These are phyloP conservation scores for Desmodus rotundus DNA, from an alignment of 2,113 vertebrate species.

Conservation along the genomic window DNA sequence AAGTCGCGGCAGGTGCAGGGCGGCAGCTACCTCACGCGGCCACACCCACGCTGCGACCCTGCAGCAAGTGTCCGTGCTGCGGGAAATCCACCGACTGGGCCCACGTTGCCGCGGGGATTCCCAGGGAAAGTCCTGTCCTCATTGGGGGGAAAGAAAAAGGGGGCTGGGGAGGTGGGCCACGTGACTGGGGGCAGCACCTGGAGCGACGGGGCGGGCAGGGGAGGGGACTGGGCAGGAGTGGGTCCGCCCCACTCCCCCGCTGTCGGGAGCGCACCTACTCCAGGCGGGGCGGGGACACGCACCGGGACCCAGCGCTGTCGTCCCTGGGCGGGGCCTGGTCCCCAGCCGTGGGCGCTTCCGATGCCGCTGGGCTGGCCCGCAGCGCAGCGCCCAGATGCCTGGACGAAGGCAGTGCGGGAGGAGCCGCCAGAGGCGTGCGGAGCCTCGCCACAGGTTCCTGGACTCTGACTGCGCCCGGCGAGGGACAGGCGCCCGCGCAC, in stretches of 20 bases:
- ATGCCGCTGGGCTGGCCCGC: not conserved
- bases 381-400: conserved; percentile 27
- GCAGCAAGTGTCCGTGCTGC: not conserved
- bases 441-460: not conserved
- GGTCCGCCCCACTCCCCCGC: rapidly evolving
- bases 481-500: not conserved
- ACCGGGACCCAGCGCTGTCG: not conserved
- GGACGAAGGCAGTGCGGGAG: not conserved
- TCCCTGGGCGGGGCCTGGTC: conserved; percentile 42
- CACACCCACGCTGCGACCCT: not conserved
- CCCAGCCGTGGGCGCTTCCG: not conserved
- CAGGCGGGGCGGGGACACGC: not conserved
- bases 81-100: not conserved
- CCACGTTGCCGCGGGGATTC: not conserved
- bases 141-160: too few species aligned
- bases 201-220: not conserved
- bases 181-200: rapidly evolving
- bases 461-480: not conserved
- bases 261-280: rapidly evolving
- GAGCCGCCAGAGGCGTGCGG: not conserved
- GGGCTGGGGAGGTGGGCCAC: too few species aligned
- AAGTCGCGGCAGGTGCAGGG: not conserved
- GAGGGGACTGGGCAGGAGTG: rapidly evolving
- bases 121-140: conserved; percentile 23
- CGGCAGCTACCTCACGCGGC: not conserved